phyloP scores from a whole-genome alignment of 2,113 vertebrate species.

The Upupa epops region DNA sequence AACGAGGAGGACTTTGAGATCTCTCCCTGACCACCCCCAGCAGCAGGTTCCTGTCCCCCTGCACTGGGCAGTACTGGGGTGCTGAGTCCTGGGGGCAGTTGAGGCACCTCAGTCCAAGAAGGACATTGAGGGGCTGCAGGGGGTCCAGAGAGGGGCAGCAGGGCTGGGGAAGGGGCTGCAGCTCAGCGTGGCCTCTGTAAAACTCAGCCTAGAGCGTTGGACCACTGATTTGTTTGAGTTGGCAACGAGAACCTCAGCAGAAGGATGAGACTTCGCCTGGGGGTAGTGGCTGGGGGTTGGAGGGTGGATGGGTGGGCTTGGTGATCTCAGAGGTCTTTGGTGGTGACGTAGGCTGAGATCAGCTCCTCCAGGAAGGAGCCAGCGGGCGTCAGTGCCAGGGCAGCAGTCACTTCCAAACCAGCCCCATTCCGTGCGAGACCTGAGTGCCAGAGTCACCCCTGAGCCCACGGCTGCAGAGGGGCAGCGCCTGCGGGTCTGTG shows the following conservation, averaged over 20 bases:
- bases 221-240: background rate
- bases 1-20: background rate
- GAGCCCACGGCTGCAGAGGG: background rate
- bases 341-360: background rate
- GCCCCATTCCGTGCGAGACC: background rate
- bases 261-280: background rate
- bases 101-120: no score
- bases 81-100: no score
- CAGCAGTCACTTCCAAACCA: background rate
- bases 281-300: no score
- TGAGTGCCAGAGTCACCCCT: background rate
- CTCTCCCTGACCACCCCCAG: no score
- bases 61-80: no score
- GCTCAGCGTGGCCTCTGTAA: no score
- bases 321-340: no score
- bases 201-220: background rate
- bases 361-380: conserved; percentile 6
- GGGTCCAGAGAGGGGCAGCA: no score
- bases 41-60: background rate
- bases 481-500: background rate
- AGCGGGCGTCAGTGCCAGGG: background rate
- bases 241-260: background rate
- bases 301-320: no score
- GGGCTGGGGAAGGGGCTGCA: no score
- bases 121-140: no score